Conservation (phyloP, 2,888 invertebrate species). For the Amphipoea oculea region DNA sequence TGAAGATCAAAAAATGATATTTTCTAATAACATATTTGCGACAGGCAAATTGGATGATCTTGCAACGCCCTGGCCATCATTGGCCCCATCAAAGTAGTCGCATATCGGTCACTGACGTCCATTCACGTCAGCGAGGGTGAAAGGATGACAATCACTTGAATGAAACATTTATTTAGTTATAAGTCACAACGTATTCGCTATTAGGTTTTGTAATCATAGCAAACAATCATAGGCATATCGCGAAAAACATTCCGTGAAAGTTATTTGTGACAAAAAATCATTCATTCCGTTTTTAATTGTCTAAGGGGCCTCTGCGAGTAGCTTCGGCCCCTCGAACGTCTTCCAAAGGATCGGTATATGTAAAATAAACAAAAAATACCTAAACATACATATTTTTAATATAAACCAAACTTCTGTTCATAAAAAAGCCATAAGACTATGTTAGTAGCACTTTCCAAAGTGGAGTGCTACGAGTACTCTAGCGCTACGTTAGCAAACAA, state of each 20-base stretch:
- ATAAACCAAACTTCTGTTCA: too few relatives aligned
- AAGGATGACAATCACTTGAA: slow-evolving; percentile 24
- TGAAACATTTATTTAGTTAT: slow-evolving; percentile 6
- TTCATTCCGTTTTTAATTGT: too few relatives aligned
- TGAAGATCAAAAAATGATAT: background rate
- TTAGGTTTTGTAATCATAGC: background rate
- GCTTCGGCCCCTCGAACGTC: too few relatives aligned
- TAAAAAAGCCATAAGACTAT: too few relatives aligned
- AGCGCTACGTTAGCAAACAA: background rate
- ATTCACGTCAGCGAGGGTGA: slow-evolving; percentile 24
- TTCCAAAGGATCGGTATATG: too few relatives aligned
- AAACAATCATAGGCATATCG: background rate
- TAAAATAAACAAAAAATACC: too few relatives aligned
- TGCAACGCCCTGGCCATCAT: slow-evolving; percentile 9
- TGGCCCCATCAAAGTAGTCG: background rate
- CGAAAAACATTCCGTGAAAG: background rate
- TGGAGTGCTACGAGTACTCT: too few relatives aligned
- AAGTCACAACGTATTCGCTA: background rate
- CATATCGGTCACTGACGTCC: slow-evolving; percentile 23
- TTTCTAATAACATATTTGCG: background rate
- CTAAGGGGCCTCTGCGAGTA: too few relatives aligned
- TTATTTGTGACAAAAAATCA: background rate
- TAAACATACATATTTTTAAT: too few relatives aligned
- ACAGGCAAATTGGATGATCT: background rate
- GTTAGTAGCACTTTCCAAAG: too few relatives aligned